A percentile compares a stretch with the other conserved stretches of the same genome.
Conservation (phyloP, 2,888 invertebrate species). For the Gryllus longicercus region DNA sequence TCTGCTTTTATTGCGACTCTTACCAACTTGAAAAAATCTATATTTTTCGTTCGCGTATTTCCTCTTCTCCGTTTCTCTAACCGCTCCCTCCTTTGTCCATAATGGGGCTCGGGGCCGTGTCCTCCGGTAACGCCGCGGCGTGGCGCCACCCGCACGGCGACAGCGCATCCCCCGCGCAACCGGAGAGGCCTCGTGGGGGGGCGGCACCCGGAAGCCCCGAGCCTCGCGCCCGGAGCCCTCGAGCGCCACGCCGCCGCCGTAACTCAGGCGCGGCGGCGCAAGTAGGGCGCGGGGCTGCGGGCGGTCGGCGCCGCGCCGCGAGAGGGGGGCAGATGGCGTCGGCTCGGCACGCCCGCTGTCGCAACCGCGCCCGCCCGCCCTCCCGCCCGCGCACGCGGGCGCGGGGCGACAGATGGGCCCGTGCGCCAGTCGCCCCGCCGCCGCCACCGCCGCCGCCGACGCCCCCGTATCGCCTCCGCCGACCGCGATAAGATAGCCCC, state of each 20-base stretch:
- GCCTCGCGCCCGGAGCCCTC: not conserved
- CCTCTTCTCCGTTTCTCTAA: no score
- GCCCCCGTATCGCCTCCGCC: conserved; percentile 11
- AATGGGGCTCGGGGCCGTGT: no score
- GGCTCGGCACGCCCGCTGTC: not conserved
- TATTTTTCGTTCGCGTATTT: no score
- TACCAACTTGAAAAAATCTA: no score
- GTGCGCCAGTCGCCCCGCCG: no score
- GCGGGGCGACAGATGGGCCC: not conserved
- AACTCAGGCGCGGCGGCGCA: not conserved
- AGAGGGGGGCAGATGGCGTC: not conserved
- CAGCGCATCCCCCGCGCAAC: conserved; percentile 19
- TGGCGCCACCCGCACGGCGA: not conserved
- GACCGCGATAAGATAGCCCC: not conserved
- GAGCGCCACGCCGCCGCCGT: not conserved
- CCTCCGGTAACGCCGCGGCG: not conserved
- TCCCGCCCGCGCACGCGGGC: not conserved
- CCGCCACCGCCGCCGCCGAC: not conserved
- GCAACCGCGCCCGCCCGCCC: not conserved
- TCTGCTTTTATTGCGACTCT: no score
- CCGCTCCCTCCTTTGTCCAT: no score
- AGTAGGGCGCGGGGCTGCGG: conserved; percentile 2
- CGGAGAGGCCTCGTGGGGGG: not conserved
- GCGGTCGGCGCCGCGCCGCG: conserved; percentile 19
- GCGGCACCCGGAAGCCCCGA: not conserved